These are phyloP conservation scores for Cryptus viduatorius DNA, from an alignment of 2,888 invertebrate species.

Conservation along the genomic window DNA sequence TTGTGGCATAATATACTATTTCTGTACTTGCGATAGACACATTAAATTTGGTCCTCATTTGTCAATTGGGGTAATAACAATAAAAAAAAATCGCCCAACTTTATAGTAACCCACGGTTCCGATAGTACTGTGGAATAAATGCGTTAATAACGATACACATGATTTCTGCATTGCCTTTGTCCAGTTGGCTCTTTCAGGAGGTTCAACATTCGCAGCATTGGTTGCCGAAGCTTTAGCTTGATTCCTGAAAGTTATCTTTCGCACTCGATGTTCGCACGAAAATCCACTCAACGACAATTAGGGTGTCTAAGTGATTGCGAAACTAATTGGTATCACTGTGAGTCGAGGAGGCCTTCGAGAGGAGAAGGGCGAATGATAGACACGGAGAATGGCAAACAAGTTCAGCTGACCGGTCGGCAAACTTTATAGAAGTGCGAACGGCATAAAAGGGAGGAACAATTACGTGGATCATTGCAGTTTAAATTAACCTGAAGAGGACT, in stretches of 20 bases:
- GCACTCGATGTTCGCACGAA: background rate
- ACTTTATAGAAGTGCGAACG: background rate
- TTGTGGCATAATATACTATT: too few relatives aligned
- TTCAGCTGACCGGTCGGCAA: background rate
- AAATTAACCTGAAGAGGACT: too few relatives aligned
- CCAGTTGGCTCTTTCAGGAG: too few relatives aligned
- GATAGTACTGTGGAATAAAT: too few relatives aligned
- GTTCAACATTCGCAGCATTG: too few relatives aligned
- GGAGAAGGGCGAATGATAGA: background rate
- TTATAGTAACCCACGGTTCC: too few relatives aligned
- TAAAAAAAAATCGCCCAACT: too few relatives aligned
- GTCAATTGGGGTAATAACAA: too few relatives aligned
- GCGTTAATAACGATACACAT: background rate
- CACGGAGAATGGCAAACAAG: background rate
- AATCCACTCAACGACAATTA: slow-evolving; percentile 16
- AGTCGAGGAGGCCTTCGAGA: background rate
- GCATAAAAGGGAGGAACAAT: too few relatives aligned
- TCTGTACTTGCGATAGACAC: too few relatives aligned
- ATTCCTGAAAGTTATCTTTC: background rate
- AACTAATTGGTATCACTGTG: slow-evolving; percentile 10
- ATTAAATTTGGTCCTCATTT: too few relatives aligned
- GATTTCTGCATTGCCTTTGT: background rate
- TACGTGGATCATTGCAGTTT: too few relatives aligned
- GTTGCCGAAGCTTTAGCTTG: background rate
- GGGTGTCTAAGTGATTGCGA: slow-evolving; percentile 7